Evolutionary conservation across 2,888 invertebrate species (phyloP).

Genomic region (Neocrepidodera transversa): DNA sequence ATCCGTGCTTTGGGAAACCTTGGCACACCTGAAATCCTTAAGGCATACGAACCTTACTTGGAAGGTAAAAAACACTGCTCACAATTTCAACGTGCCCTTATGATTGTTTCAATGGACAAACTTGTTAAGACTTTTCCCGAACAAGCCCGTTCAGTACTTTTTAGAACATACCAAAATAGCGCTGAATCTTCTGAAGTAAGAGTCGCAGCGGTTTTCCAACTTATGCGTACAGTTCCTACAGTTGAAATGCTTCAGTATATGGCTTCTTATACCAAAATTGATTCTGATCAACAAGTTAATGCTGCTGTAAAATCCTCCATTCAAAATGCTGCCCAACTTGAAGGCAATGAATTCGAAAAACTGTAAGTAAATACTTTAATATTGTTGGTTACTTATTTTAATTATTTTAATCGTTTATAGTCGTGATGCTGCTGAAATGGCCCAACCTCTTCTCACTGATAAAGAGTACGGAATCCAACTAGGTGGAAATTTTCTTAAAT

Average conservation of each 20-base stretch:
- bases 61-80: slow-evolving; percentile 67
- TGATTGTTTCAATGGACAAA: slow-evolving; percentile 66
- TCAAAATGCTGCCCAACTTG: slow-evolving; percentile 63
- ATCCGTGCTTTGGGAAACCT: slow-evolving; percentile 72
- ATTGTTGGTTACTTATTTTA: slow-evolving; percentile 51
- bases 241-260: slow-evolving; percentile 72
- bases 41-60: slow-evolving; percentile 71
- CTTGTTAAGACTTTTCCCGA: slow-evolving; percentile 64
- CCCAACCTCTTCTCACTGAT: slow-evolving; percentile 56
- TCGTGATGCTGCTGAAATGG: slow-evolving; percentile 58
- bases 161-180: slow-evolving; percentile 71
- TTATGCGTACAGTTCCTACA: slow-evolving; percentile 69
- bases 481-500: slow-evolving; percentile 61
- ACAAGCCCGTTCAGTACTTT: slow-evolving; percentile 66
- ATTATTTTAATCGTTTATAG: slow-evolving; percentile 55
- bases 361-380: slow-evolving; percentile 40
- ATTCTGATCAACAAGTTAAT: slow-evolving; percentile 70
- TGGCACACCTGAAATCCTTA: slow-evolving; percentile 68
- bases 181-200: slow-evolving; percentile 72
- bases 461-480: slow-evolving; percentile 61
- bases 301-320: slow-evolving; percentile 71
- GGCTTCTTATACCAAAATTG: slow-evolving; percentile 72
- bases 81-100: slow-evolving; percentile 69
- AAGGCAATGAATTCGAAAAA: slow-evolving; percentile 38
- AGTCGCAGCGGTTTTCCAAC: slow-evolving; percentile 67